phyloP scores from a whole-genome alignment of 2,797 vertebrate genomes.

The Dendrocincla tyrannina region DNA sequence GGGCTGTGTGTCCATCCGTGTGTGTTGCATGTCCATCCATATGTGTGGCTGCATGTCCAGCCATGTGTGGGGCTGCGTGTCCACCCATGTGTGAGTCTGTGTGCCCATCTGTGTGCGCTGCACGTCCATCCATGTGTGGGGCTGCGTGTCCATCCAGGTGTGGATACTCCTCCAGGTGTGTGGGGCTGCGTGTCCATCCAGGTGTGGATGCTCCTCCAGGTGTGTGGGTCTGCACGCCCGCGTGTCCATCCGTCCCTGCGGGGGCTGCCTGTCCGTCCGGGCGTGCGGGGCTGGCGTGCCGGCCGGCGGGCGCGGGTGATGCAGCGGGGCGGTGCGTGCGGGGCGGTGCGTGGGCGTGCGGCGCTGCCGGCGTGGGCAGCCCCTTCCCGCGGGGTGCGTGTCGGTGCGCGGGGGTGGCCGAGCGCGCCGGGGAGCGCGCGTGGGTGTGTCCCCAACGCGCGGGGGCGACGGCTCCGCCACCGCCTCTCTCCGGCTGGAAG shows the following conservation, averaged over 20 bases:
- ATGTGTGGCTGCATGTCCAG: neutral
- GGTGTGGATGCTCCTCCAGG: no score
- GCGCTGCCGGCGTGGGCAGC: slow-evolving; percentile 11
- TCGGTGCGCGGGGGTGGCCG: neutral
- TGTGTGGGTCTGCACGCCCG: neutral
- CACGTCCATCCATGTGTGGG: rapidly evolving
- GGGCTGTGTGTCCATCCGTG: neutral
- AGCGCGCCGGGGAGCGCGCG: neutral
- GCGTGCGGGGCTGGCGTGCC: neutral
- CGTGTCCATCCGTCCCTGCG: neutral
- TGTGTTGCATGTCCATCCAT: rapidly evolving
- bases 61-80: neutral
- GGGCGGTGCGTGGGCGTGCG: neutral
- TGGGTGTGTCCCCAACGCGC: slow-evolving; percentile 18
- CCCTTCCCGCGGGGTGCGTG: neutral
- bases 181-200: no score
- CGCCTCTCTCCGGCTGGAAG: neutral
- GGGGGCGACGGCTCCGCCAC: neutral
- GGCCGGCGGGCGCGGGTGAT: neutral
- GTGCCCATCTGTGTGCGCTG: neutral
- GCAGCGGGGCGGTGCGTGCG: neutral
- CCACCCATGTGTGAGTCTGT: neutral
- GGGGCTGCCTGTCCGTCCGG: neutral
- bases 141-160: neutral
- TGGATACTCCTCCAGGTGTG: neutral